Evolutionary conservation across 1,140 invertebrate species (phyloP), one percentile per base, ranked within the genome.

Genomic region (Carposina sasakii): DNA sequence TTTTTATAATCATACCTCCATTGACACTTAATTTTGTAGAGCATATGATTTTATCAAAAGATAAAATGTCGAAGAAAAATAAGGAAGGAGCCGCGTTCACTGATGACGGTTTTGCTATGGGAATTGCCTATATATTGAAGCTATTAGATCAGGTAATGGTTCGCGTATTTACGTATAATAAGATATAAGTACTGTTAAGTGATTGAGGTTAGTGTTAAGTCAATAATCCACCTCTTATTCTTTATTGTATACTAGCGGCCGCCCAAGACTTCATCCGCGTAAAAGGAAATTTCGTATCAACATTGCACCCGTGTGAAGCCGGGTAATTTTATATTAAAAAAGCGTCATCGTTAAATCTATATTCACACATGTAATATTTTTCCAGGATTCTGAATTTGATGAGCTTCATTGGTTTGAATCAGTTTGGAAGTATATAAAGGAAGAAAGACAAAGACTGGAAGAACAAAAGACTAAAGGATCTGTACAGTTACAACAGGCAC

Each of bases 61-160:
- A 99, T 61, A 95, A 96, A 75, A 91, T 99, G 81, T 91, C 91
- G 36, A 94, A 94, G 63, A 96, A 96, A 66, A 95, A 96, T 63
- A 93, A 93, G 72, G 79, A 89, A 12, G 94, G 93, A 19, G 93
- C 94, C 47, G 90, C 94, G 2, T 99, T 99, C 79, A 97, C 96
- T 4, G 97, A 99, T 85, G 98, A 99, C 86, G 98, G 98, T 24
- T 99, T 99, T 87, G 94, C 96, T 19, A 96, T 99, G 89, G 98
- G 97, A 12, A 76, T 93, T 2, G 90, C 91, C 2, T 93, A 92
- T 51, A 91, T 93, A 55, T 86, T 92, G 28, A 90, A 89, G 63
- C 74, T 93, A 52, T 72, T 93, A 9, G 87, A 92, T 73, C 91
- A 93, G 76, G 88, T 88, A 61, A n/a, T n/a, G n/a, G n/a, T n/a